Evolutionary conservation across 2,888 invertebrate species (phyloP).

Genomic region (Chrysolina haemoptera): DNA sequence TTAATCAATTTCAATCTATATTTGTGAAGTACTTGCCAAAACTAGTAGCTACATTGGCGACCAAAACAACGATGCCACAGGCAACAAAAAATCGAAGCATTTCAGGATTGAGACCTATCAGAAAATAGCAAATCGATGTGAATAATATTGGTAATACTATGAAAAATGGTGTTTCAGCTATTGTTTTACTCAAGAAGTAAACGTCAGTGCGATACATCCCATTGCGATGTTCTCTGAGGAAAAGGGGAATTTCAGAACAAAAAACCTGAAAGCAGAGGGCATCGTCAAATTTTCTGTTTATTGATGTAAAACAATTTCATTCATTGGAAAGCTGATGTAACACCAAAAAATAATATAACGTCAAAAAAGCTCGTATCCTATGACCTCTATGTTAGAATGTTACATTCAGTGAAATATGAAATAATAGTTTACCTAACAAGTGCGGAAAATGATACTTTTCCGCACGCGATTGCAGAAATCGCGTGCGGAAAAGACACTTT

Average conservation of each 20-base stretch:
- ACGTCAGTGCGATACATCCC: slow-evolving; percentile 93
- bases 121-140: slow-evolving; percentile 87
- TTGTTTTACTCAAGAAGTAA: slow-evolving; percentile 91
- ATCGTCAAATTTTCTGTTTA: not conserved
- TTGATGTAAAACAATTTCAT: not conserved
- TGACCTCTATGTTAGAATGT: no score
- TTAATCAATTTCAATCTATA: not conserved
- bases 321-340: no score
- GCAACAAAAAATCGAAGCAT: slow-evolving; percentile 82
- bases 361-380: no score
- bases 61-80: slow-evolving; percentile 82
- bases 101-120: slow-evolving; percentile 86
- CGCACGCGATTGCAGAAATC: no score
- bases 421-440: no score
- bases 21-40: slow-evolving; percentile 75
- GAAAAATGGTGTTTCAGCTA: slow-evolving; percentile 92
- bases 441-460: no score
- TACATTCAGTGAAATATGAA: not conserved
- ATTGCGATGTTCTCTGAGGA: slow-evolving; percentile 89
- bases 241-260: slow-evolving; percentile 90
- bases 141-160: slow-evolving; percentile 87
- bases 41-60: slow-evolving; percentile 90
- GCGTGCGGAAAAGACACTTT: no score
- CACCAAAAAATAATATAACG: no score
- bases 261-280: slow-evolving; percentile 79